These are phyloP conservation scores for Papilio polytes DNA, from an alignment of 1,140 invertebrate genomes.

Conservation along the genomic window DNA sequence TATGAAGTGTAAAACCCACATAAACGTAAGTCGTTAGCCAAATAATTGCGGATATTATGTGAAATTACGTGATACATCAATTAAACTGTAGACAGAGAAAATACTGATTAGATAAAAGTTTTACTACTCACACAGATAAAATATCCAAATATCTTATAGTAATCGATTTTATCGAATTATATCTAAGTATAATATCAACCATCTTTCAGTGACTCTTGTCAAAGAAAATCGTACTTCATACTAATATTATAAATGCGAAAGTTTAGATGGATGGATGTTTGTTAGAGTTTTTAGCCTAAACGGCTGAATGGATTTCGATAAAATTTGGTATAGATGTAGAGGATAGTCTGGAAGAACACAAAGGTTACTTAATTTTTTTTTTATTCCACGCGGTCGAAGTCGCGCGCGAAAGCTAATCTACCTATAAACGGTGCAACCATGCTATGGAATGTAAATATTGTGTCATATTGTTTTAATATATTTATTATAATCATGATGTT, in stretches of 20 bases:
- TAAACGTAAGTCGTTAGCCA: background rate
- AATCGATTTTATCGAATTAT: background rate
- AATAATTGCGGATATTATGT: background rate
- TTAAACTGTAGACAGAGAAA: background rate
- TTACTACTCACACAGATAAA: too few relatives aligned
- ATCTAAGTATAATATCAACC: background rate
- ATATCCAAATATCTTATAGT: too few relatives aligned
- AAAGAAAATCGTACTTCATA: background rate
- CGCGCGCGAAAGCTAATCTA: too few relatives aligned
- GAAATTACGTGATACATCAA: background rate
- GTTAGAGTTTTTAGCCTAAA: too few relatives aligned
- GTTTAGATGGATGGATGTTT: too few relatives aligned
- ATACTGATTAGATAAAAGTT: background rate
- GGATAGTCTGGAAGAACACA: too few relatives aligned
- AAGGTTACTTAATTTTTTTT: too few relatives aligned
- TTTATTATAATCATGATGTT: background rate
- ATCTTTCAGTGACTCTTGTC: background rate
- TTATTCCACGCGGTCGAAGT: too few relatives aligned
- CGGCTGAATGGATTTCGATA: too few relatives aligned
- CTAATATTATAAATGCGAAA: too few relatives aligned
- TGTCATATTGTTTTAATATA: background rate
- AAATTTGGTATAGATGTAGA: too few relatives aligned
- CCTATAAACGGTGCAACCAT: too few relatives aligned
- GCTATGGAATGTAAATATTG: background rate
- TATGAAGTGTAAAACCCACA: background rate